phyloP scores from a whole-genome alignment of 1,140 invertebrate species.

The Drosophila bocki region DNA sequence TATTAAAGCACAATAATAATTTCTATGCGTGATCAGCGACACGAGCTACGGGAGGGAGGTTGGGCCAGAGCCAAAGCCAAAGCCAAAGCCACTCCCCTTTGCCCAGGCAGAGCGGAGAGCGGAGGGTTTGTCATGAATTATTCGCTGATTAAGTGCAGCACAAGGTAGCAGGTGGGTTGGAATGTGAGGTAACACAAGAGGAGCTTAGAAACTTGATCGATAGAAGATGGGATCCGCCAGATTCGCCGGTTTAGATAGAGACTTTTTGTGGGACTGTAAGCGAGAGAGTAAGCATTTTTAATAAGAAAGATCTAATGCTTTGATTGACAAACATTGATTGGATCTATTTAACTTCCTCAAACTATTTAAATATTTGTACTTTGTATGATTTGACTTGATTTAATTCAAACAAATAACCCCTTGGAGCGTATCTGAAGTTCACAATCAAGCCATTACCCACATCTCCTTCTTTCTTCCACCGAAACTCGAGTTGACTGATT shows the following conservation, averaged over 20 bases:
- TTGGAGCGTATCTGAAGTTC: neutral
- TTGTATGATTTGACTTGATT: neutral
- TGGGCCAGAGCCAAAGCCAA: neutral
- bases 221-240: conserved; percentile 2
- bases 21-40: conserved; percentile 79
- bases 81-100: conserved; percentile 6
- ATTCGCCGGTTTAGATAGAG: conserved; percentile 1
- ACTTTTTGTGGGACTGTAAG: neutral
- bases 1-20: conserved; percentile 83
- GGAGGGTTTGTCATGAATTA: conserved; percentile 34
- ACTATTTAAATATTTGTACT: neutral
- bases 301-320: neutral
- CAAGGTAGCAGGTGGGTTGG: conserved; percentile 48
- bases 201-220: conserved; percentile 30
- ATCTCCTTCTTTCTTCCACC: neutral
- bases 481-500: conserved; percentile 29
- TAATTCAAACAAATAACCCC: neutral
- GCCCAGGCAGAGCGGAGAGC: neutral
- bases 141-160: conserved; percentile 46
- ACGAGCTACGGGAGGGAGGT: conserved; percentile 48
- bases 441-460: conserved; percentile 14
- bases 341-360: neutral
- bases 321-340: neutral
- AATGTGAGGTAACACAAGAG: conserved; percentile 27
- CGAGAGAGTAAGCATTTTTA: neutral